phyloP scores from a whole-genome alignment of 2,888 invertebrate species.

The Mantis religiosa region DNA sequence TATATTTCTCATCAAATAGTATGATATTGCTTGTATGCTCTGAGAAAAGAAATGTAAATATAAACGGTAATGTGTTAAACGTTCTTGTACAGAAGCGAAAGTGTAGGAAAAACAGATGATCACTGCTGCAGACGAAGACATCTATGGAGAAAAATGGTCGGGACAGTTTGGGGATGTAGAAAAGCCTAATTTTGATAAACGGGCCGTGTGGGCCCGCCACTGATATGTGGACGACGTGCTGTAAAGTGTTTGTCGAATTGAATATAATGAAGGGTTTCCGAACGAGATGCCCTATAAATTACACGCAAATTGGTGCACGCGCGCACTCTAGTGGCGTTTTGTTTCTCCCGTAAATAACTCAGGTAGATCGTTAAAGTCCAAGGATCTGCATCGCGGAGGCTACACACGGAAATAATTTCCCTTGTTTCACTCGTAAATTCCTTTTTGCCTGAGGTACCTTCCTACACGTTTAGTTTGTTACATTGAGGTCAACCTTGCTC shows the following conservation, averaged over 20 bases:
- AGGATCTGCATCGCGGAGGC: neutral
- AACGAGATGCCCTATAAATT: neutral
- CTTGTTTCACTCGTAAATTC: neutral
- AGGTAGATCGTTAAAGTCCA: neutral
- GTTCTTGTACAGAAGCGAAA: no score
- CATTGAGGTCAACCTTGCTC: neutral
- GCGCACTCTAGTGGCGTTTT: neutral
- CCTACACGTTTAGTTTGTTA: neutral
- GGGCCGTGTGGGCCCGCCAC: neutral
- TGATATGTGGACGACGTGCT: neutral
- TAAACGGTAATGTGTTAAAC: no score
- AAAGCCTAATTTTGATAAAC: neutral
- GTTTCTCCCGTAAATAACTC: neutral
- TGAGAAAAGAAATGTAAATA: no score
- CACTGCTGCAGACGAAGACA: neutral
- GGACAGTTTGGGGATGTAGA: neutral
- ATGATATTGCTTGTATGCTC: no score
- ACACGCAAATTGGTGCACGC: neutral
- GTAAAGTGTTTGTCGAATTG: neutral
- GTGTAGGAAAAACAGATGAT: no score
- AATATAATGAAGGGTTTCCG: neutral
- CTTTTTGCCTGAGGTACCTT: neutral
- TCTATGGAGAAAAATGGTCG: neutral
- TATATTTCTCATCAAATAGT: no score
- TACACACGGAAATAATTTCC: neutral